phyloP scores from a whole-genome alignment of 2,113 vertebrate species.

The Ivindomyrus marchei region DNA sequence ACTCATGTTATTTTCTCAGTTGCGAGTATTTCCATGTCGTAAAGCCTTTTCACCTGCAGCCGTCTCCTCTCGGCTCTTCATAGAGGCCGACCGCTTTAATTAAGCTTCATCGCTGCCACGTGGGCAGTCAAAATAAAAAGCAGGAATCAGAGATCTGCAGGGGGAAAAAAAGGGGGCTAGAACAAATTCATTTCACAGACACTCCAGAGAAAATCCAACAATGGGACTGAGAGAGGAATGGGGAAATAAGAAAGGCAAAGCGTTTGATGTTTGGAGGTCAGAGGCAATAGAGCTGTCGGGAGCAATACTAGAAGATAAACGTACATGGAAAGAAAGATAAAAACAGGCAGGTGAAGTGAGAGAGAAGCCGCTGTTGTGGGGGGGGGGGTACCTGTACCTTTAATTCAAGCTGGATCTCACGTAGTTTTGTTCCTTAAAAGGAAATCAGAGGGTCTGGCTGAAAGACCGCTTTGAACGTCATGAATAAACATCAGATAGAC shows the following conservation, averaged over 20 bases:
- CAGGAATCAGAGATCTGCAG: not conserved
- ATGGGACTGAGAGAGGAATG: not conserved
- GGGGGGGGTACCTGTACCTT: slow-evolving; percentile 49
- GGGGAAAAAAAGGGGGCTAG: not conserved
- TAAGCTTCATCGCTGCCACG: not conserved
- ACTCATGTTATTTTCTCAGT: not conserved
- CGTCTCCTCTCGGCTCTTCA: not conserved
- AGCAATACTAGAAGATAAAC: slow-evolving; percentile 43
- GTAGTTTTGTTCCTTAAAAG: slow-evolving; percentile 69
- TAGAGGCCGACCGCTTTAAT: not conserved
- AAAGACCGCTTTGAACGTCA: slow-evolving; percentile 61
- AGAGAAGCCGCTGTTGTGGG: slow-evolving; percentile 38
- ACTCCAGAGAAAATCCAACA: not conserved
- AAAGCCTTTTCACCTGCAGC: not conserved
- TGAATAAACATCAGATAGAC: slow-evolving; percentile 67
- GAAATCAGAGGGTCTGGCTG: slow-evolving; percentile 60
- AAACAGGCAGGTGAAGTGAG: slow-evolving; percentile 32
- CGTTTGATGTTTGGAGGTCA: slow-evolving; percentile 8
- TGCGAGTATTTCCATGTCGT: not conserved
- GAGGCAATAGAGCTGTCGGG: not conserved
- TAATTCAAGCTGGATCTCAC: slow-evolving; percentile 60
- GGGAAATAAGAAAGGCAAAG: not conserved
- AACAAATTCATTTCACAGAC: slow-evolving; percentile 9
- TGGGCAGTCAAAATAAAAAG: not conserved
- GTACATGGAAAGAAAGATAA: slow-evolving; percentile 42